Conservation (phyloP, 92 coral and sea anemone species). For the Pocillopora meandrina region DNA sequence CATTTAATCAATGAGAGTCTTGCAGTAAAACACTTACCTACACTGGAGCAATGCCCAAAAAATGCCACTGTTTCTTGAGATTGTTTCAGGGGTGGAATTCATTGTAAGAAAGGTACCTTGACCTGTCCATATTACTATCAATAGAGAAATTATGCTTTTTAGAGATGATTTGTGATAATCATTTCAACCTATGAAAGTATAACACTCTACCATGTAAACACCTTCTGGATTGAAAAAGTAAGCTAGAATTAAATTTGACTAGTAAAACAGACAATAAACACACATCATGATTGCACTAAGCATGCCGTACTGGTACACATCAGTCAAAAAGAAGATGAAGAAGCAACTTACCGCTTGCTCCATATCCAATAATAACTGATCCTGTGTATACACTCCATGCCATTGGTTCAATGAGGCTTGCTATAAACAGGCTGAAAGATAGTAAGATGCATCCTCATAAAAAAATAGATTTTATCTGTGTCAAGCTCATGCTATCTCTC, state of each 20-base stretch:
- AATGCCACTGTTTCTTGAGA: conserved; percentile 97
- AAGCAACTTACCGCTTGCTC: conserved; percentile 85
- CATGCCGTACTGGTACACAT: not conserved
- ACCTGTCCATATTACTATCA: conserved; percentile 95
- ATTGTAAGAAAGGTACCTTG: conserved; percentile 96
- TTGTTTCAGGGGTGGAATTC: conserved; percentile 88
- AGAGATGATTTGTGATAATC: no score
- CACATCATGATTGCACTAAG: not conserved
- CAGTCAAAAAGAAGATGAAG: not conserved
- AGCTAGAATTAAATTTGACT: no score
- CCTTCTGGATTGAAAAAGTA: no score
- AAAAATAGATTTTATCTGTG: not conserved
- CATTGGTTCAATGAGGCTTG: conserved; percentile 71
- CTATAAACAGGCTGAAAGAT: conserved; percentile 75
- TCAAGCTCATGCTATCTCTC: no score
- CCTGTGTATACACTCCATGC: conserved; percentile 77
- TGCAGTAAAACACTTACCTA: conserved; percentile 62
- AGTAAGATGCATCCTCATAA: not conserved
- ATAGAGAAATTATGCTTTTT: not conserved
- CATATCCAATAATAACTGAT: conserved; percentile 92
- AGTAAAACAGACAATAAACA: not conserved
- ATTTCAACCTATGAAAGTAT: no score
- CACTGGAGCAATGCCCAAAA: conserved; percentile 98
- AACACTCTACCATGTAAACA: no score
- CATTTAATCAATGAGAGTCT: no score